These are phyloP conservation scores for Aleadryas rufinucha DNA, from an alignment of 2,113 vertebrate genomes.

Conservation along the genomic window DNA sequence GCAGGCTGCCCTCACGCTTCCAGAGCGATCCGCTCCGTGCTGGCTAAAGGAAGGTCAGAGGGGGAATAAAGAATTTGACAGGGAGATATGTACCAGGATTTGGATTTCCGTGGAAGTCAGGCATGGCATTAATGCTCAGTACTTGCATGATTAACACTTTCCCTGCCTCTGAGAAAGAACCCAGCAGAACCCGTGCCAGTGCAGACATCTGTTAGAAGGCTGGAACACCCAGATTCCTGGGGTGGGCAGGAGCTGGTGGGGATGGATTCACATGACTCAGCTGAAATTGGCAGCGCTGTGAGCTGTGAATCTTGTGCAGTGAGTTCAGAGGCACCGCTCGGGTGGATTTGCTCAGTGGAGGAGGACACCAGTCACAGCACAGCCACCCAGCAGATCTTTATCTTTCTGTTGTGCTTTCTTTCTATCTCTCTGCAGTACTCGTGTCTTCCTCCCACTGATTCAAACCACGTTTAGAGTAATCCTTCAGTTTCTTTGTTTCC, in stretches of 20 bases:
- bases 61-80: conserved; percentile 44
- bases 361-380: not conserved
- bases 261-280: not conserved
- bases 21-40: not conserved
- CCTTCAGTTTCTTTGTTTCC: not conserved
- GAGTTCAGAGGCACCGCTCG: not conserved
- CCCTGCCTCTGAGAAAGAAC: not conserved
- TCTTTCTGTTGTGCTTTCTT: not conserved
- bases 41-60: conserved; percentile 25
- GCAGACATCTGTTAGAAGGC: not conserved
- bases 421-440: not conserved
- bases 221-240: not conserved
- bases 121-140: not conserved
- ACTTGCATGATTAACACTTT: not conserved
- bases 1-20: not conserved
- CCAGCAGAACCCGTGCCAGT: not conserved
- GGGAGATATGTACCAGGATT: not conserved
- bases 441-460: not conserved
- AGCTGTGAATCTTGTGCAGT: not conserved
- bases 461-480: not conserved
- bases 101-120: not conserved
- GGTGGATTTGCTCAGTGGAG: not conserved
- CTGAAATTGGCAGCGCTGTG: not conserved
- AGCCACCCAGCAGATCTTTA: not conserved
- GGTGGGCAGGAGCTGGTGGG: not conserved